These are phyloP conservation scores for Phrynosoma blainvillii DNA, from an alignment of 2,113 vertebrate species.

Conservation along the genomic window DNA sequence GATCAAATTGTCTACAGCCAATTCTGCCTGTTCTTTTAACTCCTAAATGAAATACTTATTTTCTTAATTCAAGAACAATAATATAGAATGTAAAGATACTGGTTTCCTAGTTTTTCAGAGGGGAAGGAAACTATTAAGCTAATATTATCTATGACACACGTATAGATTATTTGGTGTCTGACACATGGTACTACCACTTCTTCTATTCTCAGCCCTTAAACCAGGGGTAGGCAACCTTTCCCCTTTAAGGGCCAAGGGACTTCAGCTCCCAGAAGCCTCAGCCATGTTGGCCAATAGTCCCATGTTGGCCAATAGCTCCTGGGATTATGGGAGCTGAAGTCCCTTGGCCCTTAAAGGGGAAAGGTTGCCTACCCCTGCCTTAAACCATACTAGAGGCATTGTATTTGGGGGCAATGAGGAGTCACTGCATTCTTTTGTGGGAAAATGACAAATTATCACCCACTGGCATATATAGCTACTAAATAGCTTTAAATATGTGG, in stretches of 20 bases:
- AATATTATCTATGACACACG: not conserved
- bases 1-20: not conserved
- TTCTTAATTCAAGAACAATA: conserved; percentile 24
- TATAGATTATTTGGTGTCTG: not conserved
- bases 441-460: not conserved
- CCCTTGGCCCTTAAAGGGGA: no score
- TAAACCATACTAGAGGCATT: not conserved
- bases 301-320: no score
- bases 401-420: conserved; percentile 57
- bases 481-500: conserved; percentile 8
- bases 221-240: no score
- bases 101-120: conserved; percentile 42
- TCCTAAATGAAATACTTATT: not conserved
- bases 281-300: no score
- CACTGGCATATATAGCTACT: not conserved
- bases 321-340: no score
- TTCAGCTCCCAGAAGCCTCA: no score
- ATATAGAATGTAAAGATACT: conserved; percentile 25
- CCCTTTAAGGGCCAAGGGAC: no score
- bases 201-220: not conserved
- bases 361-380: no score
- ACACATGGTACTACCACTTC: no score
- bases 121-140: not conserved
- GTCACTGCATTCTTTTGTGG: conserved; percentile 39
- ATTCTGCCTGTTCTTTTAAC: not conserved